Base-by-base conservation (phyloP, 2,797 vertebrate species). In the Petrocephalus sullivani region DNA sequence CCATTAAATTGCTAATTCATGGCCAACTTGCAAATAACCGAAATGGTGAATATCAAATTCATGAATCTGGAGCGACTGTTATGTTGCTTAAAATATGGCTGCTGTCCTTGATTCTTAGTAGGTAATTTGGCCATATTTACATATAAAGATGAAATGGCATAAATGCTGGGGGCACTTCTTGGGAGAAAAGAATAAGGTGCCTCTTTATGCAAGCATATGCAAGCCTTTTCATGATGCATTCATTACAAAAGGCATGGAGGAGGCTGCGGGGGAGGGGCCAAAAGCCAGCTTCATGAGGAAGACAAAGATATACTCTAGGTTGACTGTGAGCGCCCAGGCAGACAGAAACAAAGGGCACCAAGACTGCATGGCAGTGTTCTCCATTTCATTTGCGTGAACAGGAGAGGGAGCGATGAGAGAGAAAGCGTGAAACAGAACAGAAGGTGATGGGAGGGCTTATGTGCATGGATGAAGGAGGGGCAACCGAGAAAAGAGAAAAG, bases 381-480 rank as follows among this genome's bases (percentile, higher is more conserved):
- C 87, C 19, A 14, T 86, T 60, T 82, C 54, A 86, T 86, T 57
- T 56, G 37, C 14, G 19, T 3, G 41, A 57, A 9, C 21, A 21
- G 23, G 88, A 86, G 91, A 89, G 90, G 90, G 91, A 86, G 53
- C 90, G 87, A 87, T 37, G 53, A 41, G 90, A 90, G 89, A 89
- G 92, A 92, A 89, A 91, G 56, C n/a, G n/a, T 37, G 60, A 16
- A 49, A n/a, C 60, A 51, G 14, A 51, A 54, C 19, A 84, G 56
- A 37, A 86, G 83, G 67, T 46, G 46, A 88, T 87, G 58, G 46
- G 88, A 89, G 88, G 83, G 88, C 9, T 86, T 88, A 41, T 84
- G 8, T 1, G 67, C 89, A 60, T 0, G 1, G 91, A 90, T 89
- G 88, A 91, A 90, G 91, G 94, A 56, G 49, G 57, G 67, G 23